Evolutionary conservation across 2,113 vertebrate genomes (phyloP), one percentile per base, ranked within the genome.

Genomic region (Rhinopomastus cyanomelas): DNA sequence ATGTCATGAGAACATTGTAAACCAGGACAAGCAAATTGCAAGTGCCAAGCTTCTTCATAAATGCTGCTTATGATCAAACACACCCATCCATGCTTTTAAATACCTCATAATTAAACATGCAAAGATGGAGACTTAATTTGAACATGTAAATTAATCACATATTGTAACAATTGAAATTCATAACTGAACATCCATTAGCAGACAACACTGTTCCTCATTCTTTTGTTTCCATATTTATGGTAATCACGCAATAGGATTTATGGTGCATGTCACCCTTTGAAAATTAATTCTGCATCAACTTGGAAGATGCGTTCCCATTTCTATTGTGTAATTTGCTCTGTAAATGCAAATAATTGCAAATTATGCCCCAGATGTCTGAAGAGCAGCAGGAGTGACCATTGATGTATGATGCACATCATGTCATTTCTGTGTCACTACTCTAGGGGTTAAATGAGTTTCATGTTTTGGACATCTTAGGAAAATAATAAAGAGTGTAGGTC

Each of bases 91-190:
- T 20, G 20, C 27, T 95, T 88, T 94, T 89, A 83, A 77, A 87
- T 79, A 87, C 88, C 81, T 94, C 22, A 12, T 95, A 97, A 97
- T 93, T 97, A 97, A 96, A 94, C n/a, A 78, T 95, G 79, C 48
- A 61, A 92, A 95, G 95, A 94, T 53, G 36, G 61, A 95, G 94
- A 95, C 93, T 94, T 96, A 96, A 97, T 96, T 97, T 97, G 97
- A 91, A 93, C 53, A 36, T 91, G 93, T 87, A 97, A 96, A 95
- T 96, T 90, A 95, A 95, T 96, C 92, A 84, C 94, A 94, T 96
- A 93, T 89, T 90, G 81, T 93, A 95, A 93, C 93, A 95, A 92
- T 82, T 85, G 87, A 78, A 94, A 95, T 92, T 94, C 85, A 84
- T 94, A 95, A 95, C 92, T 60, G 88, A 89, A 81, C 72, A 82